Percentiles rank a stretch among this genome's conserved stretches.
Evolutionary conservation across 1,140 invertebrate genomes (phyloP).

Genomic region (Micrasema minimum): DNA sequence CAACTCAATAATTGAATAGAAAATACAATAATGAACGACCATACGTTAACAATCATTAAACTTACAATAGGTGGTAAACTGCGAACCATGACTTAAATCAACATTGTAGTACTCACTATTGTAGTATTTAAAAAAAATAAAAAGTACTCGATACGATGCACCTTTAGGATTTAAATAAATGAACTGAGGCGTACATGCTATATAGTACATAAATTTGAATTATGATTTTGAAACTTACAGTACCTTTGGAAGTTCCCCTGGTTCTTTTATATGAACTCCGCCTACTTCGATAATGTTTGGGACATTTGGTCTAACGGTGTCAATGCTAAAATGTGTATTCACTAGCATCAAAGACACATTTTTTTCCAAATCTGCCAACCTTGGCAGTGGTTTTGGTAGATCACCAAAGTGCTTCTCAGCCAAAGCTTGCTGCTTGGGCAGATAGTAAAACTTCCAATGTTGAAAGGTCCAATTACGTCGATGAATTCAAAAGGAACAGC

Average conservation of each 20-base stretch:
- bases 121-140: too few relatives aligned
- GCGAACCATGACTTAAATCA: too few relatives aligned
- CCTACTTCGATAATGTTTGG: conserved; percentile 66
- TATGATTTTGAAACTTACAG: too few relatives aligned
- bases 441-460: conserved; percentile 40
- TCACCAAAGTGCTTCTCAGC: conserved; percentile 57
- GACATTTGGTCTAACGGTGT: conserved; percentile 62
- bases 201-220: not conserved
- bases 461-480: conserved; percentile 42
- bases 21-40: too few relatives aligned
- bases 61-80: too few relatives aligned
- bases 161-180: too few relatives aligned
- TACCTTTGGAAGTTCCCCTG: conserved; percentile 59
- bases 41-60: too few relatives aligned
- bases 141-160: too few relatives aligned
- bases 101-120: too few relatives aligned
- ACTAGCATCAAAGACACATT: conserved; percentile 68
- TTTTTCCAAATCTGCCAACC: conserved; percentile 64
- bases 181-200: too few relatives aligned
- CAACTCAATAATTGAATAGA: too few relatives aligned
- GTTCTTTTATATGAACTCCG: conserved; percentile 63
- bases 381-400: conserved; percentile 55
- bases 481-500: conserved; percentile 45
- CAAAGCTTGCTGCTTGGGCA: conserved; percentile 54
- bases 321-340: conserved; percentile 65